These are phyloP conservation scores for Macrostomum lignano DNA, from an alignment of 1,140 invertebrate genomes.

Conservation along the genomic window DNA sequence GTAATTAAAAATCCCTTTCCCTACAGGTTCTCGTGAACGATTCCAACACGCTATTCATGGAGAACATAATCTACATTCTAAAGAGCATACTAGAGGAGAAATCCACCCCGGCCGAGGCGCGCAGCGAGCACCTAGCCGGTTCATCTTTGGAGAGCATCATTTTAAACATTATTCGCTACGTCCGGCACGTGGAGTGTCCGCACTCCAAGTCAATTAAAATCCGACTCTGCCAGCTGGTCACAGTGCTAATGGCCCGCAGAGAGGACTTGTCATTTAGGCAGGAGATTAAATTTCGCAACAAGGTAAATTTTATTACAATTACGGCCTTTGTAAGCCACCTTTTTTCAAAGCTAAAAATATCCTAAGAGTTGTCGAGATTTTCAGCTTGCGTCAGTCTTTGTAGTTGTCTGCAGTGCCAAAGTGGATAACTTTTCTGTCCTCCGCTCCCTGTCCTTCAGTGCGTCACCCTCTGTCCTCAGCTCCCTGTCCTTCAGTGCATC, in stretches of 20 bases:
- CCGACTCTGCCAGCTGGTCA: conserved; percentile 74
- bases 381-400: too few relatives aligned
- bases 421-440: too few relatives aligned
- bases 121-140: conserved; percentile 36
- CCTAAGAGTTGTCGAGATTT: too few relatives aligned
- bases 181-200: conserved; percentile 67
- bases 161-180: conserved; percentile 73
- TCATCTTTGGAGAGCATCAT: conserved; percentile 85
- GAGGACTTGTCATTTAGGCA: conserved; percentile 82
- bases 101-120: conserved; percentile 12
- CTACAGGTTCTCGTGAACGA: conserved; percentile 48
- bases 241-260: conserved; percentile 65
- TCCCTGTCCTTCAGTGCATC: too few relatives aligned
- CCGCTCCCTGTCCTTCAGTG: too few relatives aligned
- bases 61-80: conserved; percentile 93
- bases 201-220: conserved; percentile 77
- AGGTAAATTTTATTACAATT: too few relatives aligned
- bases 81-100: conserved; percentile 69
- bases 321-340: background rate
- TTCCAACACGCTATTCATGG: conserved; percentile 82
- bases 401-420: too few relatives aligned
- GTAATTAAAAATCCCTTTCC: too few relatives aligned
- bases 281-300: conserved; percentile 67
- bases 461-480: too few relatives aligned
- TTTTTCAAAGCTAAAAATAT: too few relatives aligned